phyloP scores from a whole-genome alignment of 2,797 vertebrate species.

The Heteromormyrus szaboi region DNA sequence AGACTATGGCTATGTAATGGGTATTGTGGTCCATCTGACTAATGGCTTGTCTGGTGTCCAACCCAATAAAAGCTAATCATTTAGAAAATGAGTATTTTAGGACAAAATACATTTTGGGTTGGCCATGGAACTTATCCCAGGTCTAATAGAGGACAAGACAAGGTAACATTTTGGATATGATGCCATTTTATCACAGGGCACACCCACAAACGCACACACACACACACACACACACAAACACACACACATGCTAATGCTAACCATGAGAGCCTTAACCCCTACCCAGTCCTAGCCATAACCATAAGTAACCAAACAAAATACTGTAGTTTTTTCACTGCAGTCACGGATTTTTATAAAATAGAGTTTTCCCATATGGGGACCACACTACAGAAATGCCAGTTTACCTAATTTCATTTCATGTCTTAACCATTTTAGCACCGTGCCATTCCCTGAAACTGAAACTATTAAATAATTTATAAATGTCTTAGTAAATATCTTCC shows the following conservation, averaged over 20 bases:
- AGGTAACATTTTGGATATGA: neutral
- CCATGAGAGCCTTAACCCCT: no score
- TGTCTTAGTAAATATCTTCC: neutral
- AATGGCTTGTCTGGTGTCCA: neutral
- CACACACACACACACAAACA: no score
- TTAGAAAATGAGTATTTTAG: neutral
- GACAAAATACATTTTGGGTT: neutral
- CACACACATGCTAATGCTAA: no score
- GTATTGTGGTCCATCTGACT: neutral
- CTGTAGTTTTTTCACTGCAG: no score
- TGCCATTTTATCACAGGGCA: neutral
- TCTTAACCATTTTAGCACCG: neutral
- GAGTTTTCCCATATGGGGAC: no score
- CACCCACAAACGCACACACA: no score
- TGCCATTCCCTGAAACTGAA: neutral
- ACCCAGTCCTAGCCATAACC: no score
- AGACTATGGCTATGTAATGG: neutral
- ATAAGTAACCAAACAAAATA: no score
- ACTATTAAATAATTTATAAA: neutral
- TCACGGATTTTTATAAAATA: no score
- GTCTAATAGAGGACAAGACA: neutral
- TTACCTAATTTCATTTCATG: neutral
- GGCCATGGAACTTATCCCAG: neutral
- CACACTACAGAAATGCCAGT: neutral
- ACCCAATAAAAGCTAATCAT: neutral